Evolutionary conservation across 2,113 vertebrate species (phyloP).

Genomic region (Perca fluviatilis): DNA sequence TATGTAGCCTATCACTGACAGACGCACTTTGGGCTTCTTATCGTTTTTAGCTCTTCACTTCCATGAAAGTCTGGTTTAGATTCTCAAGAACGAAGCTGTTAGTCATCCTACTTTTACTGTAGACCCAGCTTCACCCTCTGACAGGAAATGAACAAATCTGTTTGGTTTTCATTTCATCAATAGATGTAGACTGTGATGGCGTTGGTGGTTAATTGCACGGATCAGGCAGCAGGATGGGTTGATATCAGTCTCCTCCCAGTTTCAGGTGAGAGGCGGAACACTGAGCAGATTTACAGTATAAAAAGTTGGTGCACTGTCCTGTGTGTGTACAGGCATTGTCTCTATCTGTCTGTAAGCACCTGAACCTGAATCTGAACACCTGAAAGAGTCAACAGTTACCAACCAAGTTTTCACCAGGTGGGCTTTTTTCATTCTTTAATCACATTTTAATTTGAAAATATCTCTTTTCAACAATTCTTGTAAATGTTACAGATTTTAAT

Average conservation of each 20-base stretch:
- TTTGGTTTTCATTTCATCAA: not conserved
- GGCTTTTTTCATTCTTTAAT: not conserved
- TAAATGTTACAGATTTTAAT: not conserved
- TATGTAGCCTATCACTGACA: too few relatives aligned
- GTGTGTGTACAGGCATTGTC: not conserved
- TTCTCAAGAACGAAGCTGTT: too few relatives aligned
- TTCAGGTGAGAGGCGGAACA: slow-evolving; percentile 43
- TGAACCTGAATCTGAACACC: not conserved
- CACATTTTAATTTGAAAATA: not conserved
- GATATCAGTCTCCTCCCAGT: slow-evolving; percentile 3
- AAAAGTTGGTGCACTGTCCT: not conserved
- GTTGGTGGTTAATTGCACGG: not conserved
- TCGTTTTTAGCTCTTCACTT: too few relatives aligned
- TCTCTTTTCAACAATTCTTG: not conserved
- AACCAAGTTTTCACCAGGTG: not conserved
- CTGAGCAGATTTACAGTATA: not conserved
- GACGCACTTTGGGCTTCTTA: too few relatives aligned
- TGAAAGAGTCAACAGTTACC: not conserved
- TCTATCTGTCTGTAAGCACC: not conserved
- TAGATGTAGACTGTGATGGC: not conserved
- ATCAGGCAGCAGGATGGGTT: not conserved
- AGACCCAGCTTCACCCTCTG: too few relatives aligned
- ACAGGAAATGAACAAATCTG: not conserved
- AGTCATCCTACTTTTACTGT: too few relatives aligned
- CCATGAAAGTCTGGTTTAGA: too few relatives aligned